These are phyloP conservation scores for Erpetoichthys calabaricus DNA, from an alignment of 2,797 vertebrate genomes.

Conservation along the genomic window DNA sequence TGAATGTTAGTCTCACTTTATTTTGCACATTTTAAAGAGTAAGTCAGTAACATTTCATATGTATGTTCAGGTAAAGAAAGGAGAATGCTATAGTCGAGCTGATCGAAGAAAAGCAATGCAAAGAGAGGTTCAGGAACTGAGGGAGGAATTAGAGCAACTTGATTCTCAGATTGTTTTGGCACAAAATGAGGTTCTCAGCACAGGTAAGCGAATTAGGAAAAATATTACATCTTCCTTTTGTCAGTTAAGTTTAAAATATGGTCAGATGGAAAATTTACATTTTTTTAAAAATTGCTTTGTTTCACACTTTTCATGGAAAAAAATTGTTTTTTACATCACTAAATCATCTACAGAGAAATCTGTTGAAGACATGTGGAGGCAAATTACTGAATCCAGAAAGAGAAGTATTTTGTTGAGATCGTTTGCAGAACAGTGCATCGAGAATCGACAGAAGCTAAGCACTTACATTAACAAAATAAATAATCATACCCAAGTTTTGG, in stretches of 20 bases:
- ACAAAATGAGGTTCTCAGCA: conserved; percentile 42
- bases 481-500: conserved; percentile 31
- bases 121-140: conserved; percentile 45
- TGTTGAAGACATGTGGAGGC: conserved; percentile 26
- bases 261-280: no score
- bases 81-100: conserved; percentile 36
- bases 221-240: no score
- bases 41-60: neutral
- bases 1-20: no score
- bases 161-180: conserved; percentile 48
- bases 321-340: no score
- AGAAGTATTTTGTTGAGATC: conserved; percentile 43
- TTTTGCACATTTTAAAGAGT: no score
- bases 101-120: conserved; percentile 38
- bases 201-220: conserved; percentile 30
- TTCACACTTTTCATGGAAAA: no score
- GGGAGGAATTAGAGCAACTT: conserved; percentile 44
- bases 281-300: no score
- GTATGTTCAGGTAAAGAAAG: conserved; percentile 27
- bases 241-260: no score
- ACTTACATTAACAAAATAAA: conserved; percentile 29
- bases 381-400: conserved; percentile 32
- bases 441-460: conserved; percentile 23
- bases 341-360: conserved; percentile 31
- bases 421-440: conserved; percentile 33